Conservation (phyloP, 2,888 invertebrate genomes). For the Chymomyza amoena region DNA sequence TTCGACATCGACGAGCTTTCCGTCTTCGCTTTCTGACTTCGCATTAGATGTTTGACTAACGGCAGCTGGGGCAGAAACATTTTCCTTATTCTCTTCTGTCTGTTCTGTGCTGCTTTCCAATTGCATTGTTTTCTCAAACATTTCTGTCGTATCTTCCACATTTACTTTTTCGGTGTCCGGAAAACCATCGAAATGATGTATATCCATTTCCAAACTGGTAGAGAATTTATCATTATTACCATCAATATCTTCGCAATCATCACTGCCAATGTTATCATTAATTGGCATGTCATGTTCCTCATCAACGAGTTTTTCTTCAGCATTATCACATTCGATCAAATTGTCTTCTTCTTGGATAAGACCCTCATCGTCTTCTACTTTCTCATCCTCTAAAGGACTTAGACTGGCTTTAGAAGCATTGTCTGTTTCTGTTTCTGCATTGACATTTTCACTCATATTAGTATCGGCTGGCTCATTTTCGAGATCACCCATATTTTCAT, state of each 20-base stretch:
- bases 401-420: not conserved
- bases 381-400: not conserved
- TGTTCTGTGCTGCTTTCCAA: not conserved
- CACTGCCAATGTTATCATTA: not conserved
- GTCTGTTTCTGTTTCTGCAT: not conserved
- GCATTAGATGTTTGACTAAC: not conserved
- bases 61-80: not conserved
- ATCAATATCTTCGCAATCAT: not conserved
- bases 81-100: not conserved
- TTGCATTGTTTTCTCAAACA: not conserved
- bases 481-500: not conserved
- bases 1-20: constrained; percentile 17
- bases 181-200: not conserved
- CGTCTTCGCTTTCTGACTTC: not conserved
- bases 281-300: not conserved
- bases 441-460: not conserved
- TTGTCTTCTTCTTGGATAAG: constrained; percentile 23
- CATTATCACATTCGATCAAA: constrained; percentile 6
- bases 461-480: not conserved
- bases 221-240: constrained; percentile 32
- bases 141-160: not conserved
- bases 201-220: not conserved
- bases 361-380: constrained; percentile 11
- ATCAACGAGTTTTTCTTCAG: not conserved
- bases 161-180: not conserved